Percentiles rank a stretch among this genome's conserved stretches.
phyloP scores from a whole-genome alignment of 2,113 vertebrate species.

The Ivindomyrus marchei region DNA sequence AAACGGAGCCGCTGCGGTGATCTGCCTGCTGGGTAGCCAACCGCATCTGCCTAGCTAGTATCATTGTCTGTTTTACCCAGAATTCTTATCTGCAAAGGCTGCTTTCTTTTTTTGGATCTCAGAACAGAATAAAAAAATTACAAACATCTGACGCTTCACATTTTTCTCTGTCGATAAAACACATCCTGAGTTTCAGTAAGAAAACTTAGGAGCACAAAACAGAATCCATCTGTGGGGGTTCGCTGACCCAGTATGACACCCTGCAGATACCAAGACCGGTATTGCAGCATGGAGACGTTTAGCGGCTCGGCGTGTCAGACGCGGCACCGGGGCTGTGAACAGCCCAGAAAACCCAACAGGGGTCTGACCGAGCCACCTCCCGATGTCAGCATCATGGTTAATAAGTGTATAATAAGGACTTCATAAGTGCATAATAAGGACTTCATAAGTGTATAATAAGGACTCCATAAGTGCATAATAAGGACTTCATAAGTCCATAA shows the following conservation, averaged over 20 bases:
- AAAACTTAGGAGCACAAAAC: not conserved
- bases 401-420: not conserved
- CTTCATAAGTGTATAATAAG: too few species aligned
- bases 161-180: not conserved
- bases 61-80: not conserved
- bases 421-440: too few species aligned
- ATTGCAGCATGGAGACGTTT: not conserved
- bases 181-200: not conserved
- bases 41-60: not conserved
- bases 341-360: not conserved
- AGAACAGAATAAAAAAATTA: not conserved
- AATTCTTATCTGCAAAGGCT: not conserved
- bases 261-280: not conserved
- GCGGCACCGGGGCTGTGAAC: not conserved
- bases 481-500: too few species aligned
- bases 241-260: not conserved
- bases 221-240: not conserved
- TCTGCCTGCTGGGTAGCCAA: not conserved
- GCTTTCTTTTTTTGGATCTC: not conserved
- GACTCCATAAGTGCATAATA: too few species aligned
- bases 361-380: not conserved
- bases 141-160: not conserved
- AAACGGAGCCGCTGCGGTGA: not conserved
- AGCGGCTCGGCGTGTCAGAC: not conserved
- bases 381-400: not conserved